Conservation (phyloP, 2,888 invertebrate species). For the Parapristionchus giblindavisi region DNA sequence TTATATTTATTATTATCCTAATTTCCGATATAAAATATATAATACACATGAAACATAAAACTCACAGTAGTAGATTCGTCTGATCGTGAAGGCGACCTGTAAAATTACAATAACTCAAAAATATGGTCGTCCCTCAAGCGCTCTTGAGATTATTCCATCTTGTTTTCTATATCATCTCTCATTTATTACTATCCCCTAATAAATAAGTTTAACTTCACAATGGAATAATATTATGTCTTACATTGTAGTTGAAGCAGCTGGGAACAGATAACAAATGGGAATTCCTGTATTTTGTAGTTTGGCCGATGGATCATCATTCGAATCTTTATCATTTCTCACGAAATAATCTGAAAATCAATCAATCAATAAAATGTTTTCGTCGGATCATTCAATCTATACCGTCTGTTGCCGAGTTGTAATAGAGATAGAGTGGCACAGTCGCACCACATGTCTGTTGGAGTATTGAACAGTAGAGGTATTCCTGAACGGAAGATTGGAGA, state of each 20-base stretch:
- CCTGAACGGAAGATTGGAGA: neutral
- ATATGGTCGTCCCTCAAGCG: neutral
- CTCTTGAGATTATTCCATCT: no score
- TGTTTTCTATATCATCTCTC: no score
- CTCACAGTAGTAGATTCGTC: no score
- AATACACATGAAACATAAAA: no score
- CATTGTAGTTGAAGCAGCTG: slow-evolving; percentile 2
- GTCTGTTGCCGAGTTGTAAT: slow-evolving; percentile 35
- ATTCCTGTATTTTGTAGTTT: slow-evolving; percentile 1
- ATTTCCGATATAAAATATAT: no score
- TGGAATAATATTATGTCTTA: no score
- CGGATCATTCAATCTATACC: slow-evolving; percentile 16
- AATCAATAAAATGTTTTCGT: neutral
- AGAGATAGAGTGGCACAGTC: slow-evolving; percentile 43
- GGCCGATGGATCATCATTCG: neutral
- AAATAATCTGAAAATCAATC: slow-evolving; percentile 16
- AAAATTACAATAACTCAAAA: neutral
- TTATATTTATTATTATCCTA: no score
- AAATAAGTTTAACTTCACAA: no score
- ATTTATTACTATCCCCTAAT: no score
- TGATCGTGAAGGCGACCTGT: no score
- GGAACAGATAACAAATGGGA: slow-evolving; percentile 15
- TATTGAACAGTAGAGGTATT: slow-evolving; percentile 21
- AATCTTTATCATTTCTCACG: neutral
- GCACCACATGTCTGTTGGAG: slow-evolving; percentile 1